Percentiles rank a stretch among this genome's conserved stretches.
Evolutionary conservation across 2,888 invertebrate genomes (phyloP).

Genomic region (Epirrhoe alternata): DNA sequence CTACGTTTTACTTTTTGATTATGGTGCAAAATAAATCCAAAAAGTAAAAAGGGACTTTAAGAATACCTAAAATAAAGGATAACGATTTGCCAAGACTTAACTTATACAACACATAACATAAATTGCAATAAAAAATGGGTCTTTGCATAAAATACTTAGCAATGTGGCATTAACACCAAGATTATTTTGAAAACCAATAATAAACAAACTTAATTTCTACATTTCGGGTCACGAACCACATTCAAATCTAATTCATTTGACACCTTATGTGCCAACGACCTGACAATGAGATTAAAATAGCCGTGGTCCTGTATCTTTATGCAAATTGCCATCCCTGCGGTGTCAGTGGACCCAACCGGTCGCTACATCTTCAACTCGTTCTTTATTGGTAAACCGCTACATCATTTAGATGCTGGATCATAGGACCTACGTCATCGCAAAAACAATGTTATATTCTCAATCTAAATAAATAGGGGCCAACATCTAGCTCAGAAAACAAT

Average conservation of each 20-base stretch:
- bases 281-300: constrained; percentile 23
- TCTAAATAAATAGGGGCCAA: not conserved
- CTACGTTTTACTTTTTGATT: not conserved
- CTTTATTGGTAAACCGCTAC: constrained; percentile 2
- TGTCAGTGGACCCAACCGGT: constrained; percentile 59
- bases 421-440: not conserved
- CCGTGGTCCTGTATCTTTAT: constrained; percentile 53
- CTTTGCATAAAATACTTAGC: not conserved
- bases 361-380: constrained; percentile 20
- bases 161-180: not conserved
- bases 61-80: not conserved
- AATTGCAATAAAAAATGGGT: not conserved
- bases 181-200: not conserved
- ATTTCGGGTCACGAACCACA: constrained; percentile 5
- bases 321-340: constrained; percentile 46
- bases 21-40: not conserved
- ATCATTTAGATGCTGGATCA: not conserved
- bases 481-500: no score
- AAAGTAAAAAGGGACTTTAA: not conserved
- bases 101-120: not conserved
- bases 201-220: constrained; percentile 1
- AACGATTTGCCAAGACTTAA: not conserved
- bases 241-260: constrained; percentile 16
- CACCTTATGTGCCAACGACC: constrained; percentile 26
- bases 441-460: not conserved